These are phyloP conservation scores for Lingula anatina DNA, from an alignment of 2,888 invertebrate genomes.

Conservation along the genomic window DNA sequence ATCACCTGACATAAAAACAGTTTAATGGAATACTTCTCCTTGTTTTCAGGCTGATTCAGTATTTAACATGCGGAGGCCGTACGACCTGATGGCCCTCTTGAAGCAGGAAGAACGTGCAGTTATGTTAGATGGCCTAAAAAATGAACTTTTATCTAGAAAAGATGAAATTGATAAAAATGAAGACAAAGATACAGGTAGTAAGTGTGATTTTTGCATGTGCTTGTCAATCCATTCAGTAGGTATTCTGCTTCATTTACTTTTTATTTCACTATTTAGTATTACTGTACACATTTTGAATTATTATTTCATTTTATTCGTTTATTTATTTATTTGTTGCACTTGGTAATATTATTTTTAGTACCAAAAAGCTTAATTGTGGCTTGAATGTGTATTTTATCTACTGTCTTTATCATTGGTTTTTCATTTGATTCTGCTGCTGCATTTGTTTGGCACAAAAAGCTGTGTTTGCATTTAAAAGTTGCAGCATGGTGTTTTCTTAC, in stretches of 20 bases:
- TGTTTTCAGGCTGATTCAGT: conserved; percentile 66
- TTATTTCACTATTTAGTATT: not conserved
- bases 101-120: conserved; percentile 67
- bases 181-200: conserved; percentile 59
- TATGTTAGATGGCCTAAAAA: conserved; percentile 55
- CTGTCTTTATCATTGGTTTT: no score
- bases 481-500: no score
- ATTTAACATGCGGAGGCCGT: conserved; percentile 67
- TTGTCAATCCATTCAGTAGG: not conserved
- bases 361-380: no score
- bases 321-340: no score
- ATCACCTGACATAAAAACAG: no score
- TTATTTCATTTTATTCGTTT: not conserved
- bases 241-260: not conserved
- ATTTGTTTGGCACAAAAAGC: no score
- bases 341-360: no score
- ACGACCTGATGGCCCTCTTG: conserved; percentile 69
- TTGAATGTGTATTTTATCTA: no score
- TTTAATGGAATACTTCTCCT: not conserved
- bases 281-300: not conserved
- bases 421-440: no score
- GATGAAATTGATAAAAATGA: conserved; percentile 60
- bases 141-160: conserved; percentile 63
- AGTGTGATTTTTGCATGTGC: no score
- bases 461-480: no score